Conservation (phyloP, 2,113 vertebrate genomes). For the Pedionomus torquatus region DNA sequence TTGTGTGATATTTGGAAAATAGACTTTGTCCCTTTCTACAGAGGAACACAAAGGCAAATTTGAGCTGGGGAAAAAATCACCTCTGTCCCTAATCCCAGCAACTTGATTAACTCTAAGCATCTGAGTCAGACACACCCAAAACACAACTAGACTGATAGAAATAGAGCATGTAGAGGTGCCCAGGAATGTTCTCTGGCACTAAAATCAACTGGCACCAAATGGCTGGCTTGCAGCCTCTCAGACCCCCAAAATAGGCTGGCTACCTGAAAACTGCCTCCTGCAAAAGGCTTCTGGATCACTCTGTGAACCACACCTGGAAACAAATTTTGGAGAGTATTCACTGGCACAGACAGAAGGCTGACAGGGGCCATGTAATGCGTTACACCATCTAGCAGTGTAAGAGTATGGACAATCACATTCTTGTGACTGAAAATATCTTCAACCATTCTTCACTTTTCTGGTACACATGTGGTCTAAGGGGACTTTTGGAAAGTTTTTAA, state of each 20-base stretch:
- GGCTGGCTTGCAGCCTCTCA: not conserved
- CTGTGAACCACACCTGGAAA: not conserved
- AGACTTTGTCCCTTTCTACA: not conserved
- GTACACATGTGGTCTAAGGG: not conserved
- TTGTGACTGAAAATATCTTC: not conserved
- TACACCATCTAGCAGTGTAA: not conserved
- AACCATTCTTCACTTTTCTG: not conserved
- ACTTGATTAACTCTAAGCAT: not conserved
- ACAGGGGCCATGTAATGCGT: not conserved
- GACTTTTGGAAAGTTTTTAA: not conserved
- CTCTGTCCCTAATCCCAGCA: not conserved
- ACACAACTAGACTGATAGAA: constrained; percentile 5
- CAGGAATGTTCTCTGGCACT: constrained; percentile 38
- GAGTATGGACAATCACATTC: not conserved
- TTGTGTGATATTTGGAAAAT: not conserved
- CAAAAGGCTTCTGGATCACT: not conserved
- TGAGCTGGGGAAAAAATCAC: not conserved
- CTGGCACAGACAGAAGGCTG: not conserved
- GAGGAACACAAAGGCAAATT: not conserved
- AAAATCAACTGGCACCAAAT: not conserved
- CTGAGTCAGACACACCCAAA: constrained; percentile 30
- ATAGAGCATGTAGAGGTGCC: not conserved
- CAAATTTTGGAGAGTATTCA: not conserved
- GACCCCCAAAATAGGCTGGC: not conserved
- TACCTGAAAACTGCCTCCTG: constrained; percentile 11